Evolutionary conservation across 2,797 vertebrate genomes (phyloP).

Genomic region (Scarus forsteni): DNA sequence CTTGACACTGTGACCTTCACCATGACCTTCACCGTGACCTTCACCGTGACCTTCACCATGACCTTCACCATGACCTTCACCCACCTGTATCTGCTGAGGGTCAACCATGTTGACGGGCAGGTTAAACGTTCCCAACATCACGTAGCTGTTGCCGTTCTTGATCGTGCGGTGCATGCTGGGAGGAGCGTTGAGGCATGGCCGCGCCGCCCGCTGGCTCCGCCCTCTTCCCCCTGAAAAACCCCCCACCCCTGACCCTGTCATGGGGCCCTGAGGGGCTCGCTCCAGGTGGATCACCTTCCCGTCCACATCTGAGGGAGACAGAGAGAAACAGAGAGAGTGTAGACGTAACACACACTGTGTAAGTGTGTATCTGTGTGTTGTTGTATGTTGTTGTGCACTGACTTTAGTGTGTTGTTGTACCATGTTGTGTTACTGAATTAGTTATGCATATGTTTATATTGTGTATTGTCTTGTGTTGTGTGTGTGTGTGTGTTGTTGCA

Average conservation of each 20-base stretch:
- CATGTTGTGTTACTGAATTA: no score
- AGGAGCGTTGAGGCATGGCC: conserved; percentile 77
- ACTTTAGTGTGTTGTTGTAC: no score
- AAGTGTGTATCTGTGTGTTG: no score
- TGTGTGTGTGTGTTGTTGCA: no score
- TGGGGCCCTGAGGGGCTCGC: conserved; percentile 86
- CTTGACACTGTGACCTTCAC: no score
- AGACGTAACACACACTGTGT: no score
- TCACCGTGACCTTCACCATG: no score
- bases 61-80: background rate
- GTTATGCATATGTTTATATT: no score
- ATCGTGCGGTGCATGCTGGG: conserved; percentile 83
- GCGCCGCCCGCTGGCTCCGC: conserved; percentile 68
- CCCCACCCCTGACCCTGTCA: conserved; percentile 78
- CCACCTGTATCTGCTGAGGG: conserved; percentile 81
- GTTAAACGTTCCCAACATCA: conserved; percentile 93
- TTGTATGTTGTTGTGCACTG: no score
- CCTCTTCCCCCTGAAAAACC: conserved; percentile 67
- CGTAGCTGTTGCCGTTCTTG: conserved; percentile 90
- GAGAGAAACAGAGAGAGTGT: background rate
- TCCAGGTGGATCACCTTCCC: conserved; percentile 92
- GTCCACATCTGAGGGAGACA: conserved; percentile 83
- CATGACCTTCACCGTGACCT: no score
- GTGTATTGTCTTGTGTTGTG: no score
- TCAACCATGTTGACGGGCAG: conserved; percentile 87